phyloP scores from a whole-genome alignment of 2,797 vertebrate genomes.

The Chromobotia macracanthus region DNA sequence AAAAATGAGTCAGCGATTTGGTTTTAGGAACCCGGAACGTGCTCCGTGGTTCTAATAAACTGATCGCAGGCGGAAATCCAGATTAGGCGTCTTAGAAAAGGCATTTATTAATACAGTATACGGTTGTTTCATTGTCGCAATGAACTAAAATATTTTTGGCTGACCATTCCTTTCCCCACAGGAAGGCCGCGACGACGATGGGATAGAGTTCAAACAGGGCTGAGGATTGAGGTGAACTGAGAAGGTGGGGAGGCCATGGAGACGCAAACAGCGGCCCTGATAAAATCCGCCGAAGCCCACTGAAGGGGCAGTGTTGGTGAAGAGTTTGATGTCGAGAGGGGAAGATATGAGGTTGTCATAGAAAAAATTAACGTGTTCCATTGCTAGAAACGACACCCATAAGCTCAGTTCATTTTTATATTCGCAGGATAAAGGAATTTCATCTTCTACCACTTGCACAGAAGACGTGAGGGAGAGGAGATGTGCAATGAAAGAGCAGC shows the following conservation, averaged over 20 bases:
- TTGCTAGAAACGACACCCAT: too few relatives aligned
- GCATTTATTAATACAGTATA: not conserved
- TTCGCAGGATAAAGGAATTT: too few relatives aligned
- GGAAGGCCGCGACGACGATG: not conserved
- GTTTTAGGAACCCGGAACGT: not conserved
- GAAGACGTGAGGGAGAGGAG: too few relatives aligned
- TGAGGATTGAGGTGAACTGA: not conserved
- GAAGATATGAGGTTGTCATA: too few relatives aligned
- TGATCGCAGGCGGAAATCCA: not conserved
- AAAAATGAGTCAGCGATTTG: too few relatives aligned
- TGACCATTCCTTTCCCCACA: not conserved
- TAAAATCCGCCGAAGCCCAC: too few relatives aligned
- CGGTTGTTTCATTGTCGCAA: not conserved
- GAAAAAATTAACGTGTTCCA: too few relatives aligned
- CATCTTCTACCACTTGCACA: too few relatives aligned
- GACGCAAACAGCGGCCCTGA: not conserved
- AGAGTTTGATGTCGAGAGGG: too few relatives aligned
- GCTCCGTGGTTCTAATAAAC: not conserved
- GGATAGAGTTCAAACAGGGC: not conserved
- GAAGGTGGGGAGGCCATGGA: not conserved
- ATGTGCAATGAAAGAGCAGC: too few relatives aligned
- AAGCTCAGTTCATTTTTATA: too few relatives aligned
- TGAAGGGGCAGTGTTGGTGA: too few relatives aligned
- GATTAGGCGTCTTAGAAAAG: not conserved
- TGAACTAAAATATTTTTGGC: not conserved